Conservation (phyloP, 2,113 vertebrate species). For the Elaphurus davidianus region DNA sequence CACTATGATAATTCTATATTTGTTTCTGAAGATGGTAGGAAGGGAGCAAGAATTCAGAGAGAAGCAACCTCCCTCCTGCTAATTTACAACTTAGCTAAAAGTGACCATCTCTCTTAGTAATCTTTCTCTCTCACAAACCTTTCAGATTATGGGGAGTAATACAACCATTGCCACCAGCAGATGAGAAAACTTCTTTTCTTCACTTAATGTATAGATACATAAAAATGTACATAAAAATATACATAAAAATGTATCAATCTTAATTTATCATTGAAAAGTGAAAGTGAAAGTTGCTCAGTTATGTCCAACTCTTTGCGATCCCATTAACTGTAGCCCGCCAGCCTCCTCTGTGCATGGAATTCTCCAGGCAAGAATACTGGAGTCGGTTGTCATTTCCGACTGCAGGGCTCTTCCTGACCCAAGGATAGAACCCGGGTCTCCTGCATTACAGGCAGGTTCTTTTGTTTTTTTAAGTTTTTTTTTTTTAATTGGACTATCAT, state of each 20-base stretch:
- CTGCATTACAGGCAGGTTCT: background rate
- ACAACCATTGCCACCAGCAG: background rate
- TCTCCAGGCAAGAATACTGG: background rate
- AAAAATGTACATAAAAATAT: background rate
- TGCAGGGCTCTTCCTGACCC: background rate
- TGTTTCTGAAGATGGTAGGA: background rate
- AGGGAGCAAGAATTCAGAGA: background rate
- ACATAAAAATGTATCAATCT: background rate
- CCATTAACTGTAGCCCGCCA: background rate
- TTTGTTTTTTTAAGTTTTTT: background rate
- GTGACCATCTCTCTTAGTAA: background rate
- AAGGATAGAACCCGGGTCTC: background rate
- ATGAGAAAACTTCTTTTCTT: background rate
- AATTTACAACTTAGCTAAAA: background rate
- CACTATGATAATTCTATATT: background rate
- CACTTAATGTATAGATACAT: background rate
- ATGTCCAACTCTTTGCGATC: background rate
- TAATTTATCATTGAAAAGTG: background rate
- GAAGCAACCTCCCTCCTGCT: background rate
- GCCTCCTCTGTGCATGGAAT: background rate
- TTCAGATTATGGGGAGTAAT: background rate
- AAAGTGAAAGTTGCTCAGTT: background rate
- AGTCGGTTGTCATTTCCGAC: background rate
- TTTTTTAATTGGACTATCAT: background rate
- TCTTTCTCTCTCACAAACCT: background rate